Base-by-base conservation (phyloP, 1,140 invertebrate genomes). In the Bombus balteatus region DNA sequence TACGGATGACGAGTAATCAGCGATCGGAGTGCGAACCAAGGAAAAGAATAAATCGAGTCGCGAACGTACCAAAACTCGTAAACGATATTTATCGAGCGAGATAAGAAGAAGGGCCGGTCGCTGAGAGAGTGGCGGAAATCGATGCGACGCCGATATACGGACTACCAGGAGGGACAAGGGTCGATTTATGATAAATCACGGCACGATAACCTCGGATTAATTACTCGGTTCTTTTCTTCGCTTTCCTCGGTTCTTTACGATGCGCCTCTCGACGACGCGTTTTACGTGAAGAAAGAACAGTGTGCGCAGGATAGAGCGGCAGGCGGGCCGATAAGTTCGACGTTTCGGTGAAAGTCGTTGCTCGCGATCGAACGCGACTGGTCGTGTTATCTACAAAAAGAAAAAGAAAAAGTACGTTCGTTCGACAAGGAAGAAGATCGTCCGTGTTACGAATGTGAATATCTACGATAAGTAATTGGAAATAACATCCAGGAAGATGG, bases 131-230 rank as follows among this genome's bases (percentile, higher is more conserved):
- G 57, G 66, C 34, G 68, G 68, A 72, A 71, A 57, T 83, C 28
- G 81, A 73, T 77, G 41, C 37, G 34, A 73, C 41, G 39, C 13
- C 57, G 75, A 83, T 77, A 76, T 22, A 28, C 57, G 57, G 41
- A 22, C 5, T 37, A 12, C 34, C 32, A 53, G 53, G 15, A 79
- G 71, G 72, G n/a, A 82, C 34, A 9, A 76, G 72, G 32, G 78
- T 70, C 41, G 65, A 32, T 77, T 66, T 59, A 62, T 65, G 82
- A 87, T 80, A 87, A 90, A 87, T 90, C 25, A 68, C 81, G 6
- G 18, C 32, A 15, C 34, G 89, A 90, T 89, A 90, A 90, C 85
- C 88, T 74, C 28, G 62, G 73, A 87, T 81, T 87, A 89, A 90
- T 89, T 90, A 76, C 79, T 78, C 66, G 53, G n/a, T n/a, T 62